A percentile compares a stretch with the other conserved stretches of the same genome.
phyloP scores from a whole-genome alignment of 2,888 invertebrate genomes.

The Tricholauxania praeusta region DNA sequence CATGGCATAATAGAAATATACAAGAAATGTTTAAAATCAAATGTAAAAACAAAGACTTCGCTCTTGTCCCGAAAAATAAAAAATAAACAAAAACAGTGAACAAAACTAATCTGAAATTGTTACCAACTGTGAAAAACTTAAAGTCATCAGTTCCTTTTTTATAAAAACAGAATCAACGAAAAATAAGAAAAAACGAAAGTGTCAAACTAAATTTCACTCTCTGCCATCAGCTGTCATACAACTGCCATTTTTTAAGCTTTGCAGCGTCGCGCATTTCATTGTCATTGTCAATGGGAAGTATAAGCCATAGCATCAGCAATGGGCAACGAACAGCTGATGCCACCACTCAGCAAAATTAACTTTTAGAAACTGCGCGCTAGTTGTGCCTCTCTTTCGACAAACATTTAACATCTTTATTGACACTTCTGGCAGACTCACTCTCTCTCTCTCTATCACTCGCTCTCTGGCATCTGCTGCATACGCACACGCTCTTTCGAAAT shows the following conservation, averaged over 20 bases:
- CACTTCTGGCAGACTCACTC: constrained; percentile 43
- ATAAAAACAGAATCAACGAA: no score
- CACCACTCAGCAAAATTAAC: constrained; percentile 11
- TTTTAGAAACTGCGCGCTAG: constrained; percentile 16
- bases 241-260: constrained; percentile 31
- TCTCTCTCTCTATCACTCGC: constrained; percentile 38
- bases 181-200: constrained; percentile 17
- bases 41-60: no score
- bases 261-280: constrained; percentile 40
- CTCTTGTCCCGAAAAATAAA: not conserved
- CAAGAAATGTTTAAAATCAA: no score
- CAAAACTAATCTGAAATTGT: not conserved
- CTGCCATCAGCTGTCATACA: constrained; percentile 35
- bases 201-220: constrained; percentile 5
- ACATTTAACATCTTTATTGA: no score
- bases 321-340: constrained; percentile 41
- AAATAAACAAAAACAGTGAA: not conserved
- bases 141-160: no score
- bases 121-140: constrained; percentile 19
- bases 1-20: no score
- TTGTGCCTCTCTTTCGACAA: not conserved
- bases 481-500: not conserved
- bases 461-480: not conserved
- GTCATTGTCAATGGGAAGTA: constrained; percentile 44
- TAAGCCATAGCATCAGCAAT: constrained; percentile 14